phyloP scores from a whole-genome alignment of 2,888 invertebrate species.

The Lithophane leautieri region DNA sequence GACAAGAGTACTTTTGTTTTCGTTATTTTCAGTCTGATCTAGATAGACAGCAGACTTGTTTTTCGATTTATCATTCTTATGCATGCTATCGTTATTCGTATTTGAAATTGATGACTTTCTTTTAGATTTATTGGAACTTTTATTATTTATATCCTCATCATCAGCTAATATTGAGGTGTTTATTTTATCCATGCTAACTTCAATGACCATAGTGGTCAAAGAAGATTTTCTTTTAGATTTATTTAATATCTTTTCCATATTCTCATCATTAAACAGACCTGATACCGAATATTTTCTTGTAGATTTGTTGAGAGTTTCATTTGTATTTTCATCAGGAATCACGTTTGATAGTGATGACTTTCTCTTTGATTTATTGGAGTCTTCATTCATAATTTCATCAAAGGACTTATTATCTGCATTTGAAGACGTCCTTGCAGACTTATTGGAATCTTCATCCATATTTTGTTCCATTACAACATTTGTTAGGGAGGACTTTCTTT shows the following conservation, averaged over 20 bases:
- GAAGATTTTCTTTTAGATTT: slow-evolving; percentile 35
- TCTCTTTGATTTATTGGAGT: slow-evolving; percentile 45
- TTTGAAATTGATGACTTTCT: slow-evolving; percentile 51
- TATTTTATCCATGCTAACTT: slow-evolving; percentile 26
- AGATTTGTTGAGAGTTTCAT: slow-evolving; percentile 28
- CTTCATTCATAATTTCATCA: slow-evolving; percentile 25
- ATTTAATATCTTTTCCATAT: slow-evolving; percentile 37
- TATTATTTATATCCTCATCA: slow-evolving; percentile 11
- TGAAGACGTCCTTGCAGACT: slow-evolving; percentile 27
- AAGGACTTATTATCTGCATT: slow-evolving; percentile 20
- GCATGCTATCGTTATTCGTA: slow-evolving; percentile 33
- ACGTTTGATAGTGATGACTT: slow-evolving; percentile 37
- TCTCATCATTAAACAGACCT: slow-evolving; percentile 16
- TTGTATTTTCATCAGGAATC: slow-evolving; percentile 18
- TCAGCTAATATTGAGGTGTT: slow-evolving; percentile 18
- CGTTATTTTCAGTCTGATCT: slow-evolving; percentile 51
- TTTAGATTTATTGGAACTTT: slow-evolving; percentile 45
- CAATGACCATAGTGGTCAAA: slow-evolving; percentile 12
- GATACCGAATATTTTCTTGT: slow-evolving; percentile 23
- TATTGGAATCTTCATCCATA: slow-evolving; percentile 22
- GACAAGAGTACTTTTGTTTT: slow-evolving; percentile 77
- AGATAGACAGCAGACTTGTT: slow-evolving; percentile 65
- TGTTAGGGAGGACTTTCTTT: slow-evolving; percentile 44
- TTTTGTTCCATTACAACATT: slow-evolving; percentile 23
- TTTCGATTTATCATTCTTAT: slow-evolving; percentile 68